Base-by-base conservation (phyloP, 92 coral and sea anemone genomes). In the Phenganax marumi region DNA sequence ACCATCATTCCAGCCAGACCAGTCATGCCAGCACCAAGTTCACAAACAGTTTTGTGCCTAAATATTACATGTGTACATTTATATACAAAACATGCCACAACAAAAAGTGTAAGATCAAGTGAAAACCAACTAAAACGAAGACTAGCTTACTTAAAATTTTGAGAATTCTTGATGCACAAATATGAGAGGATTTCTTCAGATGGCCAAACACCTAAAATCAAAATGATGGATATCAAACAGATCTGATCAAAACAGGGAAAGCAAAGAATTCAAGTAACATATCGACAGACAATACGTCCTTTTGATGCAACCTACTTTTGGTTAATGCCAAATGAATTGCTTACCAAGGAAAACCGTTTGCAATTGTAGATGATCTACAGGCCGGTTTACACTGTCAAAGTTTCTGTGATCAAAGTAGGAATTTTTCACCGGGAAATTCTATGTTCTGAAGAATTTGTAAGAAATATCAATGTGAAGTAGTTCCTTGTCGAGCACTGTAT, bases 1-100 rank as follows among this genome's bases (percentile, higher is more conserved):
- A 14, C 88, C 90, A 86, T 84, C 85, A 93, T 72, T 16, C 97
- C 97, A 22, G 97, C 97, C 25, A 93, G 63, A 3, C 88, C 97
- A 0, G 97, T 84, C 97, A 93, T 93, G 18, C 97, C 97, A 16
- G 97, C 97, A 26, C 97, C 97, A 77, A 93, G 91, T 79, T 93
- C 97, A 84, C 96, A 91, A 50, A 93, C 91, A 62, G 84, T 76
- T 77, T 89, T 86, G 9, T 88, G 88, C 22, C 93, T 90, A 16
- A 12, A 72, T 49, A 19, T 23, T 49, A 46, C 11, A 54, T n/a
- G 11, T 26, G 18, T 10, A 49, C 43, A 33, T 2, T 3, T 63
- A 49, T 2, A 16, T 63, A 49, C 9, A 17, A 21, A 6, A 24
- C 22, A 7, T 18, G 25, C 12, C 17, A 50, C 19, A 19, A 6